A percentile compares a stretch with the other conserved stretches of the same genome.
These are phyloP conservation scores for Scytalopus superciliaris DNA, from an alignment of 2,113 vertebrate species.

Conservation along the genomic window DNA sequence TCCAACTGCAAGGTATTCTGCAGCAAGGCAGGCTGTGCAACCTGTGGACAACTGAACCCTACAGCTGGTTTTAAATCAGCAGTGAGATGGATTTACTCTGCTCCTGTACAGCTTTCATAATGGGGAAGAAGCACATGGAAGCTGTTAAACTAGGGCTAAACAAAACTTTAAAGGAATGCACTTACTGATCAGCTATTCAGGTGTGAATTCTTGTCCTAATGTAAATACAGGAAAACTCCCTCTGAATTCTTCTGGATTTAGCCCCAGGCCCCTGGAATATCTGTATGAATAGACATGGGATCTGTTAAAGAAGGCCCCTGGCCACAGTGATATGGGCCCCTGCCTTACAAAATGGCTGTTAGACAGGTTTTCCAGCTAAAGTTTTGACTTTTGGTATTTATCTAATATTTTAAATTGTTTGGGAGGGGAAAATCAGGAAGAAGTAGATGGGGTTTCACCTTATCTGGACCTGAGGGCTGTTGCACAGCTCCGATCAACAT, in stretches of 20 bases:
- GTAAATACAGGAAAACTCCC: not conserved
- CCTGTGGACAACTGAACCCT: not conserved
- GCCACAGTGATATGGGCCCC: not conserved
- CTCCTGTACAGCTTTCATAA: not conserved
- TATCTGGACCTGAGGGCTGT: not conserved
- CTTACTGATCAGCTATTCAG: not conserved
- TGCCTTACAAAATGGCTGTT: not conserved
- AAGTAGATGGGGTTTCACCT: not conserved
- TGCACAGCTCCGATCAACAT: not conserved
- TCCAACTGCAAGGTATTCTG: not conserved
- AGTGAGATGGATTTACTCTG: not conserved
- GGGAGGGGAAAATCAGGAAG: not conserved
- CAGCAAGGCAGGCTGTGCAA: rapidly evolving
- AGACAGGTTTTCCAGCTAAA: not conserved
- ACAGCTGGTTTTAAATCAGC: not conserved
- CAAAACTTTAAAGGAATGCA: not conserved
- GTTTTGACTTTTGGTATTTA: not conserved
- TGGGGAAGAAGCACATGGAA: not conserved
- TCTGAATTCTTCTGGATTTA: constrained; percentile 1
- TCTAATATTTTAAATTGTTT: not conserved
- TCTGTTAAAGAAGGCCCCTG: not conserved
- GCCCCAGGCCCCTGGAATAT: not conserved
- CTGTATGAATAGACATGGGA: not conserved
- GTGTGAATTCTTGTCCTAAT: not conserved
- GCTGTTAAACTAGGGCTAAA: not conserved